Conservation (phyloP, 2,113 vertebrate genomes). For the Melozone crissalis region DNA sequence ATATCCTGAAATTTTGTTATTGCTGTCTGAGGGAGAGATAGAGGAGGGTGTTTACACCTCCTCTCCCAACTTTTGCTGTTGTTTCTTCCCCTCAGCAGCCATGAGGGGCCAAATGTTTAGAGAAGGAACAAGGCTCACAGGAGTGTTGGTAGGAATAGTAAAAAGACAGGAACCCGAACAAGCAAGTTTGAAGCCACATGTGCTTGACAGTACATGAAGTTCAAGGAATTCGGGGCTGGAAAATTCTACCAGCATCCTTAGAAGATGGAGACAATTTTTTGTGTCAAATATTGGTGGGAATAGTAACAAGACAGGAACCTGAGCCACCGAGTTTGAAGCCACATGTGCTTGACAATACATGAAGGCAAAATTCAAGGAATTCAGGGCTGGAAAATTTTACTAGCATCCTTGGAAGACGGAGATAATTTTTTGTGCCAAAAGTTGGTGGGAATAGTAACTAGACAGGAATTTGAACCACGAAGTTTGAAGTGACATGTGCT, state of each 20-base stretch:
- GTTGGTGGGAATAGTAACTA: too few species aligned
- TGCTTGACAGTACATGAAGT: too few species aligned
- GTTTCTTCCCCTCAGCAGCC: not conserved
- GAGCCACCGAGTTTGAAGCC: too few species aligned
- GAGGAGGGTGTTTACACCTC: not conserved
- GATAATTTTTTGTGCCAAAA: too few species aligned
- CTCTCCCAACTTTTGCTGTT: not conserved
- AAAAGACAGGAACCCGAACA: too few species aligned
- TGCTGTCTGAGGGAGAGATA: not conserved
- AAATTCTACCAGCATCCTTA: not conserved
- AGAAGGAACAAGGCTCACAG: not conserved
- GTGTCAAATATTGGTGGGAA: too few species aligned
- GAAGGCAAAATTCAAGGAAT: not conserved
- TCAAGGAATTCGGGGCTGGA: not conserved
- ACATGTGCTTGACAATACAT: too few species aligned
- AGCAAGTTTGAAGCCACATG: too few species aligned
- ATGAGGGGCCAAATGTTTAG: not conserved
- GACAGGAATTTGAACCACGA: too few species aligned
- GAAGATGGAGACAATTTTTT: not conserved
- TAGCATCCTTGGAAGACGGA: not conserved
- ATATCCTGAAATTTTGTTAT: not conserved
- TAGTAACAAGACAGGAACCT: too few species aligned
- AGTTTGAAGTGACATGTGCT: too few species aligned
- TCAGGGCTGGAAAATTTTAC: not conserved
- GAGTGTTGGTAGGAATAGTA: not conserved